Percentiles rank a stretch among this genome's conserved stretches.
These are phyloP conservation scores for Bungarus multicinctus DNA, from an alignment of 2,113 vertebrate species.

Conservation along the genomic window DNA sequence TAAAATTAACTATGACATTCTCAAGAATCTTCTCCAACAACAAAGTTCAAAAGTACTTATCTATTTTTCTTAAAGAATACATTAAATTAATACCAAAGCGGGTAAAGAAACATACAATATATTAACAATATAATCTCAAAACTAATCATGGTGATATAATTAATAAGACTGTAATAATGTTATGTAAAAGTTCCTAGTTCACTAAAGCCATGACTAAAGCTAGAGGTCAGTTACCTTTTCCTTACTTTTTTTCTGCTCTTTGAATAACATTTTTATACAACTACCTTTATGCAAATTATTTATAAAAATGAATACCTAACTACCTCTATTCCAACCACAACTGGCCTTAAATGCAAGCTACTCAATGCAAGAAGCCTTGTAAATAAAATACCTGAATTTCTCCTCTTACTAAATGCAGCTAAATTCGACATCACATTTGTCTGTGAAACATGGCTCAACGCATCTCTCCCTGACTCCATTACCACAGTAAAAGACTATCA, in stretches of 20 bases:
- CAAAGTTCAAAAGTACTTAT: not conserved
- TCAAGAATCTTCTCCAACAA: not conserved
- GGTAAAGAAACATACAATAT: not conserved
- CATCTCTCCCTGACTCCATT: no score
- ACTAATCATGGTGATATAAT: not conserved
- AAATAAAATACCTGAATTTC: no score
- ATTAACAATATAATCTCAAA: not conserved
- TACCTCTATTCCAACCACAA: no score
- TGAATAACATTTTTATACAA: not conserved
- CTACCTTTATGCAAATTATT: no score
- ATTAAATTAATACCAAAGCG: not conserved
- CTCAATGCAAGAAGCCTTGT: no score
- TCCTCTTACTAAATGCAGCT: no score
- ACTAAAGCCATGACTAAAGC: not conserved
- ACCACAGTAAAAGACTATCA: no score
- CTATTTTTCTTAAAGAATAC: not conserved
- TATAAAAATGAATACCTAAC: no score
- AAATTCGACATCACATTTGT: no score
- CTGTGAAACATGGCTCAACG: no score
- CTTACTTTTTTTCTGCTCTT: not conserved
- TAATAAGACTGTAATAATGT: not conserved
- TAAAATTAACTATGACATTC: not conserved
- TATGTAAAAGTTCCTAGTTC: not conserved
- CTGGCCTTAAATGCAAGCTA: no score
- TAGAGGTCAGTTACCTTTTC: not conserved